Conservation (phyloP, 2,113 vertebrate species). For the Procavia capensis region DNA sequence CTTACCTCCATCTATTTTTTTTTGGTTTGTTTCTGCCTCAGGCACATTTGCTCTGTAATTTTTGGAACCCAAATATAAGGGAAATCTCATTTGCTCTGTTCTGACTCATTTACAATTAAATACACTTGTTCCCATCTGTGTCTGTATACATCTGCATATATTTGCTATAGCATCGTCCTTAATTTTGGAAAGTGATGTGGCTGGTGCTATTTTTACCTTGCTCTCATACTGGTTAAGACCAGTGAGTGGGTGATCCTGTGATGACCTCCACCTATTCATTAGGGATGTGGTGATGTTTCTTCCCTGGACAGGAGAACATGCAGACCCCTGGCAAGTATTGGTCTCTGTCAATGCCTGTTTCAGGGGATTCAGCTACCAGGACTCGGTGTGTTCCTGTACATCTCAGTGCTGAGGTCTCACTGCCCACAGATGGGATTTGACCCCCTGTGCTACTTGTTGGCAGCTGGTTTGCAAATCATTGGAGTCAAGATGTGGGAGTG, state of each 20-base stretch:
- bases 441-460: not conserved
- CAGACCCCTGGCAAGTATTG: not conserved
- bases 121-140: constrained; percentile 84
- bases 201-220: constrained; percentile 79
- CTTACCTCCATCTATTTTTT: not conserved
- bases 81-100: constrained; percentile 81
- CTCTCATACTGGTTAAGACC: constrained; percentile 67
- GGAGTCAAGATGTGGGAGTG: not conserved
- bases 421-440: not conserved
- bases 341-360: not conserved
- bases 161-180: constrained; percentile 79
- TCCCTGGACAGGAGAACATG: not conserved
- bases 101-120: constrained; percentile 85
- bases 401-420: not conserved
- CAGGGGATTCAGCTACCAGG: not conserved
- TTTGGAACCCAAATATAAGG: constrained; percentile 84
- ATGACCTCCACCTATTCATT: constrained; percentile 9
- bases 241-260: constrained; percentile 66
- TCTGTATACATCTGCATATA: constrained; percentile 84
- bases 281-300: constrained; percentile 40
- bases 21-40: constrained; percentile 77
- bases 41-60: constrained; percentile 82
- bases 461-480: constrained; percentile 5
- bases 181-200: constrained; percentile 81
- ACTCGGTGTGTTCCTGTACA: not conserved